Evolutionary conservation across 1,140 invertebrate genomes (phyloP).

Genomic region (Sitophilus oryzae): DNA sequence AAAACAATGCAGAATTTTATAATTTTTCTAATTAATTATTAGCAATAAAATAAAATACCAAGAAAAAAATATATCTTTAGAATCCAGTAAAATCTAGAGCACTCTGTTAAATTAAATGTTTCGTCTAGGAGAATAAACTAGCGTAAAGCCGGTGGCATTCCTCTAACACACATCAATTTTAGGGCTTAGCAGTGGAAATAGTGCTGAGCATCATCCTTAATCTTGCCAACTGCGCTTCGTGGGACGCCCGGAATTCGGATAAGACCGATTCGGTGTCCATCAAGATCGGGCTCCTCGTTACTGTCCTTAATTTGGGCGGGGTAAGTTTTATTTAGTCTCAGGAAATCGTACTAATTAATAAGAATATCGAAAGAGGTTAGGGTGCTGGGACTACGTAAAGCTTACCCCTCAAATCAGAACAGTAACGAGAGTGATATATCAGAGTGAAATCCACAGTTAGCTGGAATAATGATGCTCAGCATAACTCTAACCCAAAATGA

Average conservation of each 20-base stretch:
- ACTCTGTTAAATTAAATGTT: not conserved
- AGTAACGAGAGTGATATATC: no score
- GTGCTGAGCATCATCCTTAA: constrained; percentile 43
- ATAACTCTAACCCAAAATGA: no score
- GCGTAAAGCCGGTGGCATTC: not conserved
- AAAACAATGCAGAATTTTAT: no score
- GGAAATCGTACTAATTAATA: no score
- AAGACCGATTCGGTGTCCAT: constrained; percentile 48
- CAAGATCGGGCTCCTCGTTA: constrained; percentile 45
- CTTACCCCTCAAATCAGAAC: no score
- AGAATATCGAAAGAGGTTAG: no score
- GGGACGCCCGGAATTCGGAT: constrained; percentile 45
- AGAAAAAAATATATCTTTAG: not conserved
- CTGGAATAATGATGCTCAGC: no score
- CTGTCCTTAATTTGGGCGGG: constrained; percentile 43
- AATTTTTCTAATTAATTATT: no score
- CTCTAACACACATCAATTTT: constrained; percentile 4
- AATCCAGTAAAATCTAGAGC: not conserved
- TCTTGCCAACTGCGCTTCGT: constrained; percentile 46
- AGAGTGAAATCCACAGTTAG: no score
- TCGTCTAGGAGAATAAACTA: not conserved
- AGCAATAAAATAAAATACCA: no score
- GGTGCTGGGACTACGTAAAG: no score
- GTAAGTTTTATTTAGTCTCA: no score
- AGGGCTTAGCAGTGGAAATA: constrained; percentile 45